Conservation (phyloP, 2,888 invertebrate genomes). For the Crematogaster levior region DNA sequence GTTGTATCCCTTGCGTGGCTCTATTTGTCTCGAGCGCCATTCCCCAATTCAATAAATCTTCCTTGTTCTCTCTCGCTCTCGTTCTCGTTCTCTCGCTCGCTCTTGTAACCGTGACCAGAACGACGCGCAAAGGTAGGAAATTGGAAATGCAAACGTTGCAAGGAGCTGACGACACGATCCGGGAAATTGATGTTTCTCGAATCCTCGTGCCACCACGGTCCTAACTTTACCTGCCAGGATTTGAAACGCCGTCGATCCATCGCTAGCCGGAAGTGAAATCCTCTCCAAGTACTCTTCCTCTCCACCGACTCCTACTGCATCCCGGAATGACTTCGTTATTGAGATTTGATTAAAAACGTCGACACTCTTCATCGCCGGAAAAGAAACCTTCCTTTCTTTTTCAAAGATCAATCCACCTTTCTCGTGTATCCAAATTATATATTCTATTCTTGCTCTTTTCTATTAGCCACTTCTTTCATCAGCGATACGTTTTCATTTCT, state of each 20-base stretch:
- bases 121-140: constrained; percentile 55
- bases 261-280: constrained; percentile 48
- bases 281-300: constrained; percentile 7
- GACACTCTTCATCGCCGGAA: constrained; percentile 5
- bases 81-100: background rate
- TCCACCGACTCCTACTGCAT: background rate
- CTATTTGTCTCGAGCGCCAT: constrained; percentile 15
- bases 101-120: constrained; percentile 18
- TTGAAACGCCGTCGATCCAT: constrained; percentile 40
- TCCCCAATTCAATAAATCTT: constrained; percentile 33
- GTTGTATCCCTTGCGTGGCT: background rate
- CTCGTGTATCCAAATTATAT: background rate
- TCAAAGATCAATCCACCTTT: constrained; percentile 1
- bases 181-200: constrained; percentile 70
- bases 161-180: constrained; percentile 58
- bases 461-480: background rate
- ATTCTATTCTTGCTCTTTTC: background rate
- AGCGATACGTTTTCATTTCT: background rate
- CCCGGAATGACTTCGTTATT: constrained; percentile 32
- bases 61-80: background rate
- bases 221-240: constrained; percentile 23
- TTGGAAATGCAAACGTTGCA: constrained; percentile 71
- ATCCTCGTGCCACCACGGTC: constrained; percentile 33
- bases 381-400: background rate
- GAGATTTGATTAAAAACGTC: constrained; percentile 49